Percentiles rank a stretch among this genome's conserved stretches.
These are phyloP conservation scores for Sphyrna mokarran DNA, from an alignment of 2,113 vertebrate species.

Conservation along the genomic window DNA sequence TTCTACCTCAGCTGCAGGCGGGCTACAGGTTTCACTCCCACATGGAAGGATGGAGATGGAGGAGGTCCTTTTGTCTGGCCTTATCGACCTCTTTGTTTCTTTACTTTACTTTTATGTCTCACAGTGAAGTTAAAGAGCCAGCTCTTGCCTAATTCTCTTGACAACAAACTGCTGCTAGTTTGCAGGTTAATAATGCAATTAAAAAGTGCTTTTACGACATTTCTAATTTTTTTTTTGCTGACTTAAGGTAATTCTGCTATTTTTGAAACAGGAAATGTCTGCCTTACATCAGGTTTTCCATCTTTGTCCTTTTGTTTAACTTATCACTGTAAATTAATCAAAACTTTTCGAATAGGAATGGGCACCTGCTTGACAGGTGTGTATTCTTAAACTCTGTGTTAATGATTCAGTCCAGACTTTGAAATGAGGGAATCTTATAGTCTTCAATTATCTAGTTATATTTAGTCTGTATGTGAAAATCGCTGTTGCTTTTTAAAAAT, in stretches of 20 bases:
- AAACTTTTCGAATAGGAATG: neutral
- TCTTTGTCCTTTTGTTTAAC: neutral
- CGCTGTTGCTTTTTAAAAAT: too few species aligned
- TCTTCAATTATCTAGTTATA: neutral
- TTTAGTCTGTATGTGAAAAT: neutral
- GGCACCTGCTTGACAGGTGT: conserved; percentile 24
- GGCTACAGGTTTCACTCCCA: neutral
- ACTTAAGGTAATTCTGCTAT: neutral
- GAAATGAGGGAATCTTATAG: neutral
- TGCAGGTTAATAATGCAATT: neutral
- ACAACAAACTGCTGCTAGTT: neutral
- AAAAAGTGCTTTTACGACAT: neutral
- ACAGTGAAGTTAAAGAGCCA: neutral
- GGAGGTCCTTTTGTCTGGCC: neutral
- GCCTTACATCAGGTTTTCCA: conserved; percentile 12
- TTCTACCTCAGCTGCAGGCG: neutral
- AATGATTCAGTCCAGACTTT: neutral
- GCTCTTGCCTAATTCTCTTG: neutral
- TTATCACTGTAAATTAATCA: neutral
- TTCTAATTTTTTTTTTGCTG: conserved; percentile 24
- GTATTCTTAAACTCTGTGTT: neutral
- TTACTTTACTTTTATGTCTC: neutral
- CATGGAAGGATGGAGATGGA: conserved; percentile 6
- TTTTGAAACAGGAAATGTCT: conserved; percentile 24
- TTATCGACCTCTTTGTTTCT: neutral